A percentile compares a stretch with the other conserved stretches of the same genome.
phyloP scores from a whole-genome alignment of 92 coral and sea anemone genomes.

The Phenganax subtilis region DNA sequence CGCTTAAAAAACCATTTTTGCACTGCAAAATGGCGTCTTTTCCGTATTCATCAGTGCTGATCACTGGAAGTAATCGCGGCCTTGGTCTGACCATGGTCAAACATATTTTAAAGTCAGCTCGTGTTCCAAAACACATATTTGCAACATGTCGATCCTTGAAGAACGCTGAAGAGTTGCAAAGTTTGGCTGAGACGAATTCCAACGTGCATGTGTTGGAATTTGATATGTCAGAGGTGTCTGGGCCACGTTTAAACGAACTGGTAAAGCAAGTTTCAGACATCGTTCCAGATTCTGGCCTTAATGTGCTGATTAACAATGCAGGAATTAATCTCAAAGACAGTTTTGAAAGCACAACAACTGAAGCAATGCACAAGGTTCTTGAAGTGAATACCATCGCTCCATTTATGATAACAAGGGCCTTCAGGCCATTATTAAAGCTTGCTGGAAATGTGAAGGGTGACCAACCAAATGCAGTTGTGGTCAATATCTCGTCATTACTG shows the following conservation, averaged over 20 bases:
- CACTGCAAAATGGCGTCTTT: conserved; percentile 26
- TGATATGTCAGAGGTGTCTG: conserved; percentile 50
- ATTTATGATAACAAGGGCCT: not conserved
- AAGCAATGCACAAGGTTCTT: not conserved
- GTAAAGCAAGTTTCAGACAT: conserved; percentile 16
- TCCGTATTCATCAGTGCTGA: conserved; percentile 48
- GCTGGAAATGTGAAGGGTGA: conserved; percentile 2
- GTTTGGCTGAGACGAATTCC: conserved; percentile 42
- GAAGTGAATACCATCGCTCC: conserved; percentile 24
- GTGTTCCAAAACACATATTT: conserved; percentile 58
- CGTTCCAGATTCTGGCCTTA: not conserved
- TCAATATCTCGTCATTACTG: conserved; percentile 55
- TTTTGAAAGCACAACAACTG: not conserved
- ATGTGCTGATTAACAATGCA: conserved; percentile 20
- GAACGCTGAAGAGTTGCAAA: conserved; percentile 53
- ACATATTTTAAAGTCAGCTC: conserved; percentile 53
- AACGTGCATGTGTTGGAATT: conserved; percentile 56
- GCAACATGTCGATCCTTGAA: conserved; percentile 62
- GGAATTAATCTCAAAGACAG: not conserved
- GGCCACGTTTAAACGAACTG: conserved; percentile 6
- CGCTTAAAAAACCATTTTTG: no score
- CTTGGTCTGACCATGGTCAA: conserved; percentile 68
- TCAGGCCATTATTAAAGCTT: not conserved
- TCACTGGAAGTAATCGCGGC: conserved; percentile 73
- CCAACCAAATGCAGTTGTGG: conserved; percentile 46